Percentiles rank a stretch among this genome's conserved stretches.
phyloP scores from a whole-genome alignment of 2,797 vertebrate genomes.

The Epinephelus malabaricus region DNA sequence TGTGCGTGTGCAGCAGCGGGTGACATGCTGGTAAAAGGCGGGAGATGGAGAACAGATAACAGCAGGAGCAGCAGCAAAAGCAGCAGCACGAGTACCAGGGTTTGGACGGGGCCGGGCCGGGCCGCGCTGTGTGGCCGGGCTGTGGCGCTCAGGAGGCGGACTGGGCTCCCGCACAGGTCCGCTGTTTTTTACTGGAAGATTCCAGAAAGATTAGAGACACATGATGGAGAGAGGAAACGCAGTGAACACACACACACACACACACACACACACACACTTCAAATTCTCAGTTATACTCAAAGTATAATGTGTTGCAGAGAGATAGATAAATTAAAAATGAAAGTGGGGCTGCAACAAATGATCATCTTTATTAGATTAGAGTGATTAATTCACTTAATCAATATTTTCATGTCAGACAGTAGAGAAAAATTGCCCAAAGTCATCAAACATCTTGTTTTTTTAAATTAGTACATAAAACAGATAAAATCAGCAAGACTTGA shows the following conservation, averaged over 20 bases:
- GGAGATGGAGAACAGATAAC: neutral
- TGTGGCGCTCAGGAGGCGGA: neutral
- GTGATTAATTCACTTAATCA: no score
- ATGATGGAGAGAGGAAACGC: neutral
- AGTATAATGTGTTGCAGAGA: no score
- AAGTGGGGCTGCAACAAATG: neutral
- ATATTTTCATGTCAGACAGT: neutral
- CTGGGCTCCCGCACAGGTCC: neutral
- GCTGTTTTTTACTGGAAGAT: constrained; percentile 14
- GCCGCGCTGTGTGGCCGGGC: neutral
- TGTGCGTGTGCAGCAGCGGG: neutral
- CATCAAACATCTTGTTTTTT: neutral
- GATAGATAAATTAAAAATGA: neutral
- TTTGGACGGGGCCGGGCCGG: neutral
- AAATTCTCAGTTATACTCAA: no score
- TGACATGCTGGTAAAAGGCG: neutral
- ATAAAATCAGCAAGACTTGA: neutral
- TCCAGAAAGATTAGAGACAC: constrained; percentile 17
- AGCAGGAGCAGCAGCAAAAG: neutral
- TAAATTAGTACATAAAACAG: neutral
- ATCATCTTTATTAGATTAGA: neutral
- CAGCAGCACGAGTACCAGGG: rapidly evolving
- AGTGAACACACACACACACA: constrained; percentile 6
- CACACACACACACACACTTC: neutral
- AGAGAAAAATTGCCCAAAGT: neutral